Evolutionary conservation across 2,888 invertebrate species (phyloP), one percentile per base, ranked within the genome.

Genomic region (Anagyrus pseudococci): DNA sequence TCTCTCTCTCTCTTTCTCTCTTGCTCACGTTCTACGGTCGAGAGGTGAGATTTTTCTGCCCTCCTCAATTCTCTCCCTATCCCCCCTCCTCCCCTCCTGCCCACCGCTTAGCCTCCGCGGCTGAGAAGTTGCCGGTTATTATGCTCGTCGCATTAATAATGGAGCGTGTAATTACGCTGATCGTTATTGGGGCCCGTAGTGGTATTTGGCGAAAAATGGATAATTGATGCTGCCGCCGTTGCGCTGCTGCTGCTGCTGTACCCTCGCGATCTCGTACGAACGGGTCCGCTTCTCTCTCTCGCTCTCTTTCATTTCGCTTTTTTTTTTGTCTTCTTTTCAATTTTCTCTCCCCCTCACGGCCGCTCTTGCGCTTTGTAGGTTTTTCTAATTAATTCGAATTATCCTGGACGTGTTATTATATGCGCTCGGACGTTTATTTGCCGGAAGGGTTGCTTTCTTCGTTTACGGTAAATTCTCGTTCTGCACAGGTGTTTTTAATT

Each of bases 41-140:
- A 37, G 49, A 58, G 63, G 59, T 52, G 64, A 55, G 55, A 53
- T 52, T 44, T 60, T 26, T 15, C 25, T 55, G 23, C 46, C 50
- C 46, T 43, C 22, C 25, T 15, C 19, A 25, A 54, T 10, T 15
- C 15, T 22, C 8, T 10, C 23, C 26, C 50, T 40, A 1, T 13
- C 25, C 26, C 46, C 20, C n/a, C 22, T 33, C 37, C 41, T 46
- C 33, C 33, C 8, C 43, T 6, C 43, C 43, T n/a, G n/a, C n/a
- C n/a, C n/a, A n/a, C n/a, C n/a, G n/a, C n/a, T n/a, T n/a, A n/a
- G n/a, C n/a, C n/a, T n/a, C n/a, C n/a, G n/a, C n/a, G n/a, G n/a
- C n/a, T n/a, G n/a, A 43, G 6, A 17, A 17, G 47, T 23, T 49
- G 7, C 48, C n/a, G 15, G 15, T 49, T n/a, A n/a, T 25, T 50